Evolutionary conservation across 2,797 vertebrate species (phyloP), one percentile per base, ranked within the genome.

Genomic region (Semotilus atromaculatus): DNA sequence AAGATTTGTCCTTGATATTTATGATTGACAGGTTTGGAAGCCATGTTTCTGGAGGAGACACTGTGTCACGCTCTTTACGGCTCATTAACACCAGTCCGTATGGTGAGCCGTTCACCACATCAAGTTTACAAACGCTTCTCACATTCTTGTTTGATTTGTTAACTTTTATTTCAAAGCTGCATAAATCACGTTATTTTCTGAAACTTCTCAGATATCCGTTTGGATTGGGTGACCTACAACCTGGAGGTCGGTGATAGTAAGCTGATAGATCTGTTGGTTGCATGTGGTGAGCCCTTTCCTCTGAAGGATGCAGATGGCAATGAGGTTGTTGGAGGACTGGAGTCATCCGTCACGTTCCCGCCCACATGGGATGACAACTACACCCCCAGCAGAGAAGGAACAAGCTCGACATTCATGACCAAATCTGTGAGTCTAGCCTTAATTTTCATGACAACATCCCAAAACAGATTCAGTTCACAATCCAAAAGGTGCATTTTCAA

Each of bases 151-250:
- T 16, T 60, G n/a, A 71, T 48, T 26, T 45, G 40, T 45, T 45
- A 72, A 26, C 34, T 38, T 71, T 8, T 16, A 53, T 81, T 60
- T 60, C 6, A 53, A 76, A 83, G 16, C 11, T 26, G n/a, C 26
- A 62, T 77, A 13, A 21, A 26, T 43, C 6, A 45, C 34, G 51
- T 66, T 10, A 51, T 84, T 86, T 13, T 19, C 55, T 62, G 14
- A 7, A 85, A 36, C 74, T 62, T 62, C 21, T 23, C 89, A 99
- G 98, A 98, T 80, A 97, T 99, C 79, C 96, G 97, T 14, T 77
- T 99, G 90, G 96, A 99, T 92, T 98, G 96, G 97, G 91, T 97
- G 90, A 95, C 92, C 2, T 99, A 96, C 23, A 94, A 95, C 82
- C 84, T 93, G 0, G 95, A 97, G 34, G 62, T 86, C 16, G 91